Base-by-base conservation (phyloP, 2,113 vertebrate species). In the Morone chrysops region DNA sequence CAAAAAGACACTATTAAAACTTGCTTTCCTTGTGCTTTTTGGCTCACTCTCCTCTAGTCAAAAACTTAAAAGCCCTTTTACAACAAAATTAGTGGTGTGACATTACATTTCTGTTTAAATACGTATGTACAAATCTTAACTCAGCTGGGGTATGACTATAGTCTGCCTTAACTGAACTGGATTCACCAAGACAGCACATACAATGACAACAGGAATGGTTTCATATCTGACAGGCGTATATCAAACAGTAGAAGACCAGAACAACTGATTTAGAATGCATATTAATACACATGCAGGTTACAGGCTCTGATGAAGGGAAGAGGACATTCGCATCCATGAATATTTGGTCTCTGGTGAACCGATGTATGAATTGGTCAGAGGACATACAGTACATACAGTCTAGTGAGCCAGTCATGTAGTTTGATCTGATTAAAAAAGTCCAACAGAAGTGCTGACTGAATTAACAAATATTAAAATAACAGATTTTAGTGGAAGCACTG, bases 1-100 rank as follows among this genome's bases (percentile, higher is more conserved):
- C 90, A 92, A 92, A 93, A 93, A 92, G 57, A 79, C 94, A 93
- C 94, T 66, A 82, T 93, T 85, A 90, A 90, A 89, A 85, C 94
- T 93, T 94, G 90, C 93, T 92, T 78, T 81, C 73, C 11, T 84
- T 91, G 88, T 93, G 87, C 91, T 90, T 86, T 90, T 87, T 85
- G 88, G 90, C 94, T 93, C 93, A 90, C 88, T 93, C 53, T 68
- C 90, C 89, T 93, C 93, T 86, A 90, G 86, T 90, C 54, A 67
- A 57, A 86, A 84, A 86, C 50, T 56, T 51, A 82, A 77, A 87
- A 91, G 78, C 87, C 89, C 82, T 89, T 90, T 71, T 20, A 87
- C 40, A 87, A 84, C 62, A 85, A 71, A 74, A 18, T 84, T 16
- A 50, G 31, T 40, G 8, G 18, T 59, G 54, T n/a, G 36, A 45